These are phyloP conservation scores for Heliothis subflexa DNA, from an alignment of 1,140 invertebrate genomes.

Conservation along the genomic window DNA sequence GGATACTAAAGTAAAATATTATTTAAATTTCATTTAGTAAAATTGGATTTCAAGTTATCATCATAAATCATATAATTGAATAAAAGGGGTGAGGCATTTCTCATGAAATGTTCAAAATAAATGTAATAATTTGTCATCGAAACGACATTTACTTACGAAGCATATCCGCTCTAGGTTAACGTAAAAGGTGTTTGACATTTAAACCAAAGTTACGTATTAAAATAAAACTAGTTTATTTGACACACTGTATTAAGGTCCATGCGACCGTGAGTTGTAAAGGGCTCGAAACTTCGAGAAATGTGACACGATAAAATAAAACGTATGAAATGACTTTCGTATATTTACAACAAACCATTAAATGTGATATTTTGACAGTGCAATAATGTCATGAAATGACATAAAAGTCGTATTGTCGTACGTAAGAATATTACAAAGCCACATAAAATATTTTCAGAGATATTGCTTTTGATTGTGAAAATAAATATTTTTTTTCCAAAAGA, in stretches of 20 bases:
- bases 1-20: no score
- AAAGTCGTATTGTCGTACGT: not conserved
- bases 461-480: not conserved
- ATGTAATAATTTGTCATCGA: constrained; percentile 7
- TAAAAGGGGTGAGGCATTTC: no score
- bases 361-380: not conserved
- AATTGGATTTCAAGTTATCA: no score
- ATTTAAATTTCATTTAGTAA: no score
- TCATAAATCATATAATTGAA: no score
- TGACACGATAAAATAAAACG: not conserved
- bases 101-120: not conserved
- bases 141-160: not conserved
- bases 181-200: constrained; percentile 20
- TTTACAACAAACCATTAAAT: not conserved
- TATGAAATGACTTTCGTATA: constrained; percentile 4
- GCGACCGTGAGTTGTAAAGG: constrained; percentile 1
- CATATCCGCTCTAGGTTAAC: constrained; percentile 1
- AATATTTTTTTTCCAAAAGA: no score
- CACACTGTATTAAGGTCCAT: not conserved
- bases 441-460: not conserved
- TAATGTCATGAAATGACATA: not conserved
- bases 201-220: not conserved
- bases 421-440: no score
- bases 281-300: constrained; percentile 12
- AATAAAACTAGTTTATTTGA: constrained; percentile 25